Conservation (phyloP, 2,797 vertebrate species). For the Nyctalus aviator region DNA sequence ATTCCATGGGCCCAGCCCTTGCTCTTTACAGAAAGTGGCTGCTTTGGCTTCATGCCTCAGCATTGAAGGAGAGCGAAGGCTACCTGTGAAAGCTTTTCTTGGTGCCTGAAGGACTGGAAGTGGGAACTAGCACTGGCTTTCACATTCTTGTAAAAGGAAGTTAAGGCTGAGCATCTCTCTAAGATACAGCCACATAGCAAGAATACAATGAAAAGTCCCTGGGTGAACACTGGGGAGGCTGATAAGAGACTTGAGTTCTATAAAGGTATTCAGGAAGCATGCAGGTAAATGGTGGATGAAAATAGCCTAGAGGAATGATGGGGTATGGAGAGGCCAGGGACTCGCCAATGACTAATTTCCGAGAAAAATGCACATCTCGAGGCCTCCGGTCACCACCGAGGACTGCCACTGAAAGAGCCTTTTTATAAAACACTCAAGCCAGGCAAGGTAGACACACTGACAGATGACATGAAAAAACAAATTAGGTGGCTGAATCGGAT, state of each 20-base stretch:
- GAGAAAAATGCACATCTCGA: neutral
- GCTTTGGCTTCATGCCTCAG: neutral
- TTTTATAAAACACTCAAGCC: neutral
- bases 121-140: fast-evolving
- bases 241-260: neutral
- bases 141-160: neutral
- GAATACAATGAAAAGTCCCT: neutral
- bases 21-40: neutral
- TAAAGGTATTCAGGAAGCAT: neutral
- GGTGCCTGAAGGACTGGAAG: neutral
- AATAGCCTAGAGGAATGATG: neutral
- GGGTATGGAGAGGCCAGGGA: neutral
- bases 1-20: neutral
- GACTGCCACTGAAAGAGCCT: neutral
- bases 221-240: neutral
- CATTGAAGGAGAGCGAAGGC: neutral
- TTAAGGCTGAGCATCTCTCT: neutral
- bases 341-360: fast-evolving
- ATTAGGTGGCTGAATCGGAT: slow-evolving; percentile 28
- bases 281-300: neutral
- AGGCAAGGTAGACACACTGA: neutral
- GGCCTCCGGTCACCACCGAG: neutral
- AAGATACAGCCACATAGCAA: neutral
- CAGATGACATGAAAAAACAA: neutral
- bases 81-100: neutral